These are phyloP conservation scores for Gila robusta DNA, from an alignment of 2,797 vertebrate species.

Conservation along the genomic window DNA sequence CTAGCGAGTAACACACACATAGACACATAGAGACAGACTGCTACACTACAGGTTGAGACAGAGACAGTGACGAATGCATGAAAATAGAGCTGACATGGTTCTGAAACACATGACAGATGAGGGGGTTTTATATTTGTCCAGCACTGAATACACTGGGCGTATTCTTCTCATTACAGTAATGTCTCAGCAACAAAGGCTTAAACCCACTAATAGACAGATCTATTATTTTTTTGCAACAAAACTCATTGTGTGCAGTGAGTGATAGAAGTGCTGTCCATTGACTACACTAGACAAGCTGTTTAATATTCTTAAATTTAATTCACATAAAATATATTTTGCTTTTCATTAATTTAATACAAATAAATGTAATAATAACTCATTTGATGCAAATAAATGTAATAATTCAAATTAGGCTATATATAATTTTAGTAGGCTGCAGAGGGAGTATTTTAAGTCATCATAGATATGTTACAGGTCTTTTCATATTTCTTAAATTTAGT, in stretches of 20 bases:
- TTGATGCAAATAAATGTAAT: too few relatives aligned
- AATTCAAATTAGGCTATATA: too few relatives aligned
- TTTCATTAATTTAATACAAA: background rate
- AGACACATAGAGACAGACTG: background rate
- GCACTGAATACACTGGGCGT: slow-evolving; percentile 14
- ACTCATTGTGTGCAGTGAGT: slow-evolving; percentile 6
- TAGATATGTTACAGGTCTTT: background rate
- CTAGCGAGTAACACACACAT: background rate
- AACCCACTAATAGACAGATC: background rate
- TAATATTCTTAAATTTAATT: background rate
- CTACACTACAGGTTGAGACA: slow-evolving; percentile 1
- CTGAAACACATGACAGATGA: slow-evolving; percentile 9
- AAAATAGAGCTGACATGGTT: slow-evolving; percentile 13
- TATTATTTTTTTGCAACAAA: slow-evolving; percentile 1
- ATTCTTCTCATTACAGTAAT: slow-evolving; percentile 1
- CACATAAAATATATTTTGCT: background rate
- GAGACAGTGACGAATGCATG: slow-evolving; percentile 26
- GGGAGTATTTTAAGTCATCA: background rate
- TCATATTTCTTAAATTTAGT: background rate
- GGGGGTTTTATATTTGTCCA: background rate
- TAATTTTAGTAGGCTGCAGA: background rate
- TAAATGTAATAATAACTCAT: background rate
- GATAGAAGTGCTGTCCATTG: background rate
- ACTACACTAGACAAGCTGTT: background rate
- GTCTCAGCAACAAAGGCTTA: background rate